phyloP scores from a whole-genome alignment of 1,140 invertebrate genomes.

The Ladona fulva region DNA sequence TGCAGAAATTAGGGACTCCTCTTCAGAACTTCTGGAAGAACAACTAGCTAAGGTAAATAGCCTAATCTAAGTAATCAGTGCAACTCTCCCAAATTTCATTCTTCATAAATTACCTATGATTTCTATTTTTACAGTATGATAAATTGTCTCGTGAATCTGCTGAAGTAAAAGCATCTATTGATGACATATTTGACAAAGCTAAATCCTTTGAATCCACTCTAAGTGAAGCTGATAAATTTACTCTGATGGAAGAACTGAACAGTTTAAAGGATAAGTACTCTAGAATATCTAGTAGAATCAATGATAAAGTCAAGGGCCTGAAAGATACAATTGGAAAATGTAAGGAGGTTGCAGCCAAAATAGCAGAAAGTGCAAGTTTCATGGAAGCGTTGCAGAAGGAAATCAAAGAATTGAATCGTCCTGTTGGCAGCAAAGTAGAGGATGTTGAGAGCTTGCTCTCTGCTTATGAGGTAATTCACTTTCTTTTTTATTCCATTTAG shows the following conservation, averaged over 20 bases:
- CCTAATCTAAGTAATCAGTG: not conserved
- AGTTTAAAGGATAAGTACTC: slow-evolving; percentile 65
- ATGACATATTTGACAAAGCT: slow-evolving; percentile 64
- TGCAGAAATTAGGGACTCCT: slow-evolving; percentile 65
- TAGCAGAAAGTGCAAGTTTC: slow-evolving; percentile 70
- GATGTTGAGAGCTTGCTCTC: slow-evolving; percentile 70
- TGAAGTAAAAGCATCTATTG: slow-evolving; percentile 57
- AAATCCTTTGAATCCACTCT: slow-evolving; percentile 68
- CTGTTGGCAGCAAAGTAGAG: slow-evolving; percentile 73
- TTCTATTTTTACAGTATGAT: slow-evolving; percentile 48
- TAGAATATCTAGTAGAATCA: slow-evolving; percentile 60
- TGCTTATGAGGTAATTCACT: slow-evolving; percentile 51
- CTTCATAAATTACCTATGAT: not conserved
- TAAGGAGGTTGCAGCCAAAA: slow-evolving; percentile 62
- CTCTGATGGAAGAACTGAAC: slow-evolving; percentile 66
- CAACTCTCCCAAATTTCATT: not conserved
- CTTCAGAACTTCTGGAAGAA: slow-evolving; percentile 70
- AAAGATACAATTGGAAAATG: slow-evolving; percentile 67
- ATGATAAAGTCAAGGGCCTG: slow-evolving; percentile 60
- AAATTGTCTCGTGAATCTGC: slow-evolving; percentile 66
- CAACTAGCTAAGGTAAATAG: slow-evolving; percentile 59
- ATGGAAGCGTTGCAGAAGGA: slow-evolving; percentile 72
- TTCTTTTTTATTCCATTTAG: too few species aligned
- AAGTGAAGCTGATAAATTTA: slow-evolving; percentile 75
- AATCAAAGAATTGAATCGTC: slow-evolving; percentile 70